A percentile compares a stretch with the other conserved stretches of the same genome.
phyloP scores from a whole-genome alignment of 2,113 vertebrate species.

The Garra rufa region DNA sequence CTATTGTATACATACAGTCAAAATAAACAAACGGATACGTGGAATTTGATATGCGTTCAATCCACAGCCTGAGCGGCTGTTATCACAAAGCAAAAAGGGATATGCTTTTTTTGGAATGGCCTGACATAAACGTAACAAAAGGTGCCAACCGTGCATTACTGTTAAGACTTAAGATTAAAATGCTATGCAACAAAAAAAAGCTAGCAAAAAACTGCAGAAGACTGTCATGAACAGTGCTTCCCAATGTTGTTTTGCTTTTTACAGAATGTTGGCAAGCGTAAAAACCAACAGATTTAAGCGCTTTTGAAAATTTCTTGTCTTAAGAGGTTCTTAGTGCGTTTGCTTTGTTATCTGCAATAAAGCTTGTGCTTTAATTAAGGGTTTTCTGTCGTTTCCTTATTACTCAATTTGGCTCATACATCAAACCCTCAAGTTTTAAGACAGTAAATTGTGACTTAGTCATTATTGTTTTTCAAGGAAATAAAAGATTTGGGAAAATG shows the following conservation, averaged over 20 bases:
- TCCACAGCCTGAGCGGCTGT: conserved; percentile 26
- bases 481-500: conserved; percentile 3
- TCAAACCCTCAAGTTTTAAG: conserved; percentile 65
- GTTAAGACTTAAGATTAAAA: conserved; percentile 42
- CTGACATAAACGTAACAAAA: conserved; percentile 48
- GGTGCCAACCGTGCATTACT: conserved; percentile 51
- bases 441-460: conserved; percentile 57
- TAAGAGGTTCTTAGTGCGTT: conserved; percentile 32
- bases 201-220: not conserved
- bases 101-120: conserved; percentile 52
- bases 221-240: conserved; percentile 1
- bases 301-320: conserved; percentile 29
- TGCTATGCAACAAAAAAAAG: not conserved
- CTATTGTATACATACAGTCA: conserved; percentile 20
- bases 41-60: conserved; percentile 48
- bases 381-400: conserved; percentile 61
- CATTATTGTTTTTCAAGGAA: conserved; percentile 50
- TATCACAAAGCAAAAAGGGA: conserved; percentile 35
- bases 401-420: conserved; percentile 62
- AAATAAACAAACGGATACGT: conserved; percentile 9
- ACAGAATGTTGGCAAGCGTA: conserved; percentile 13
- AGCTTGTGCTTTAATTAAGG: conserved; percentile 81
- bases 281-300: conserved; percentile 6
- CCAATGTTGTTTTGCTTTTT: not conserved
- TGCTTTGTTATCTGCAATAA: conserved; percentile 67